These are phyloP conservation scores for Eptesicus fuscus DNA, from an alignment of 2,113 vertebrate species.

Conservation along the genomic window DNA sequence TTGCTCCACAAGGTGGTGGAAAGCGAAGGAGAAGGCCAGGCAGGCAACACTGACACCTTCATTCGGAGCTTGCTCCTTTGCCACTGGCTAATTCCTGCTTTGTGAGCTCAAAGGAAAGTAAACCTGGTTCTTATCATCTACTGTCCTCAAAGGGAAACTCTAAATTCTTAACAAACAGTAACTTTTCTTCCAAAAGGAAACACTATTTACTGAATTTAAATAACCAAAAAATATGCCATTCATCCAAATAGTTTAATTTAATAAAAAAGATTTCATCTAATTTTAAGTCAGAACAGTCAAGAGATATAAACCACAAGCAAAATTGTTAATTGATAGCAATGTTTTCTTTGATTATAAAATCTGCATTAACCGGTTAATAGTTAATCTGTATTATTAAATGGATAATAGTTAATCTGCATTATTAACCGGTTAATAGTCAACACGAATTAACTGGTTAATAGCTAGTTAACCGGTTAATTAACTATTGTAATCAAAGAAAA, in stretches of 20 bases:
- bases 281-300: not conserved
- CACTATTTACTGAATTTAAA: conserved; percentile 1
- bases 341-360: too few relatives aligned
- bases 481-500: too few relatives aligned
- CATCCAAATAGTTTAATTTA: not conserved
- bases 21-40: conserved; percentile 58
- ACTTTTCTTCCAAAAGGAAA: not conserved
- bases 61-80: conserved; percentile 71
- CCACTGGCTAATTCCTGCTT: not conserved
- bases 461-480: too few relatives aligned
- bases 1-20: not conserved
- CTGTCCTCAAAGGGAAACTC: not conserved
- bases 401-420: too few relatives aligned
- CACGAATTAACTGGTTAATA: too few relatives aligned
- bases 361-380: too few relatives aligned
- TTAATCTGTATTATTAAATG: too few relatives aligned
- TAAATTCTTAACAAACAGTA: not conserved
- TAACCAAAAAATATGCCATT: not conserved
- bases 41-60: conserved; percentile 78
- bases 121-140: not conserved
- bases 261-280: not conserved
- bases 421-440: too few relatives aligned
- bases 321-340: not conserved
- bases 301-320: conserved; percentile 7
- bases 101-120: not conserved